A percentile compares a stretch with the other conserved stretches of the same genome.
Conservation (phyloP, 2,888 invertebrate genomes). For the Diplolepis rosae region DNA sequence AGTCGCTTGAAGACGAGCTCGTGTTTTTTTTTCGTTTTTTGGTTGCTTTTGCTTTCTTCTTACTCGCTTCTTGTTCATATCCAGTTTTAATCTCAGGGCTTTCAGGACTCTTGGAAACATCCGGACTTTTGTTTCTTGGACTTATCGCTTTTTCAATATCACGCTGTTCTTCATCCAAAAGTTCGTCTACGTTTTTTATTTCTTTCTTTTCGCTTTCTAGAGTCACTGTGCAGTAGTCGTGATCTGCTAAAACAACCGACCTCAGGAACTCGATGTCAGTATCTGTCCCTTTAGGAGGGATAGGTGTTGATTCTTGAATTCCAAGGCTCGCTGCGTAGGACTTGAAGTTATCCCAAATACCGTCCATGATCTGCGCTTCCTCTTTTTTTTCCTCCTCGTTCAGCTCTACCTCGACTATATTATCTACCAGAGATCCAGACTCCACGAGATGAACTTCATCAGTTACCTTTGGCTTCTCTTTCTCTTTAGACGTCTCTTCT, state of each 20-base stretch:
- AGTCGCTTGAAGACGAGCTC: conserved; percentile 83
- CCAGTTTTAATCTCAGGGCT: conserved; percentile 49
- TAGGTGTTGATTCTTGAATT: conserved; percentile 57
- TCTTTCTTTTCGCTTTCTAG: conserved; percentile 52
- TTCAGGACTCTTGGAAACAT: not conserved
- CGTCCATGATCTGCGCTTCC: conserved; percentile 80
- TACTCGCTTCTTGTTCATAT: conserved; percentile 61
- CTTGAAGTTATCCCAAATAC: conserved; percentile 86
- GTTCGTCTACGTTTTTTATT: too few relatives aligned
- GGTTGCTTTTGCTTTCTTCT: conserved; percentile 62
- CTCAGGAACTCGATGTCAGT: conserved; percentile 58
- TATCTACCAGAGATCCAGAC: conserved; percentile 39
- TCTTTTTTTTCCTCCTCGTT: conserved; percentile 74
- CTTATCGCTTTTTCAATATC: conserved; percentile 30
- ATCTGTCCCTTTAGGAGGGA: conserved; percentile 41
- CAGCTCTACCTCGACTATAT: conserved; percentile 61
- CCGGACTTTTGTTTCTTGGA: conserved; percentile 30
- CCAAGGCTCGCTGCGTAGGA: conserved; percentile 83
- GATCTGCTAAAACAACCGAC: conserved; percentile 77
- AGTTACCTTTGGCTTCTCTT: conserved; percentile 63
- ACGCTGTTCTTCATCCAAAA: too few relatives aligned
- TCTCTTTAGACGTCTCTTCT: conserved; percentile 39
- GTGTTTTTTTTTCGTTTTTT: conserved; percentile 70
- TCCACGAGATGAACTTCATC: conserved; percentile 39
- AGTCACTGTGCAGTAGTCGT: conserved; percentile 81